phyloP scores from a whole-genome alignment of 2,888 invertebrate genomes.

The Suillia variegata region DNA sequence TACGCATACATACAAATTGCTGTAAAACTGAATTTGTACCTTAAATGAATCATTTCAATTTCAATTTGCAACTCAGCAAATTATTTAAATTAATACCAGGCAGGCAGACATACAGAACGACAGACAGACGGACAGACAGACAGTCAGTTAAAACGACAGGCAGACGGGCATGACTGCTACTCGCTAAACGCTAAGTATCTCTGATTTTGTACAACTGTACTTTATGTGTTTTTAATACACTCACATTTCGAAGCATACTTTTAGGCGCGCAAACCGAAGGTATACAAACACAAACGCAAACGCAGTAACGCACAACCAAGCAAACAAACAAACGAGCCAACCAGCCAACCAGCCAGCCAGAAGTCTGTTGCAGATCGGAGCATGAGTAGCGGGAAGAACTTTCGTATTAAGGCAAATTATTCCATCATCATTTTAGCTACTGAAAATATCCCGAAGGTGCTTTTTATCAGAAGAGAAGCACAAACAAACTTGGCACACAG shows the following conservation, averaged over 20 bases:
- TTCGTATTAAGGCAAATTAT: constrained; percentile 41
- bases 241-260: neutral
- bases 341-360: neutral
- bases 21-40: too few relatives aligned
- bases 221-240: constrained; percentile 5
- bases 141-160: too few relatives aligned
- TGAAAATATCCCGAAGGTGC: constrained; percentile 16
- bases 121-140: too few relatives aligned
- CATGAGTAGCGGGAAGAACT: neutral
- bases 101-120: too few relatives aligned
- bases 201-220: constrained; percentile 5
- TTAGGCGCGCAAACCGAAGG: neutral
- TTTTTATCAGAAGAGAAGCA: neutral
- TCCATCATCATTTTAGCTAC: constrained; percentile 25
- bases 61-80: too few relatives aligned
- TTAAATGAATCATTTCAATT: too few relatives aligned
- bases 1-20: too few relatives aligned
- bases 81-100: constrained; percentile 1
- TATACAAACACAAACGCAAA: neutral
- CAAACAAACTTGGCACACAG: neutral
- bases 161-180: too few relatives aligned
- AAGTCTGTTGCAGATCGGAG: neutral
- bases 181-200: neutral
- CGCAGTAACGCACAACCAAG: neutral
- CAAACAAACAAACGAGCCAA: neutral